Base-by-base conservation (phyloP, 2,888 invertebrate genomes). In the Cataglyphis cursor region DNA sequence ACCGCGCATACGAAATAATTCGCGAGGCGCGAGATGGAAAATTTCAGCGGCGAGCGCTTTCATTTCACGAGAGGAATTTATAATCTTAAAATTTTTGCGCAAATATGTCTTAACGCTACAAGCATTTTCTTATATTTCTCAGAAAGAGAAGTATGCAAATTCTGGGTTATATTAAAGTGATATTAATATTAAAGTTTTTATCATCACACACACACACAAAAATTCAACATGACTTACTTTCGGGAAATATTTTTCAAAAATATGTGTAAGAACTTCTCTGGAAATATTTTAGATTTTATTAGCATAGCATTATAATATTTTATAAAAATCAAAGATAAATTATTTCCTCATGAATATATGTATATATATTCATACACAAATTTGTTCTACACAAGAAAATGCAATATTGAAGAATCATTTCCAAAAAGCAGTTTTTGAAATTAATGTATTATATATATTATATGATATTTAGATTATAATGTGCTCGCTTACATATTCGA, bases 11-110 rank as follows among this genome's bases (percentile, higher is more conserved):
- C 64, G 72, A 59, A 80, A 80, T 80, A 80, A 80, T 80, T 80
- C 24, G 78, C 72, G 44, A 57, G 57, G 41, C 70, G n/a, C 59
- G 59, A 72, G 72, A 59, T 38, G 31, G 59, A 59, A 80, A 80
- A 80, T 80, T 72, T 61, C 44, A 44, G 78, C 21, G 59, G 72
- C 72, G 72, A 24, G 31, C 72, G 21, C 31, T 70, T 78, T 51
- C 72, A 44, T 78, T 78, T 72, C 72, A 59, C 59, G 72, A 72
- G 24, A 70, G 44, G 72, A 80, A 80, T 80, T 80, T 35, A 35
- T 59, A 80, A 80, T 72, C 72, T 80, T 21, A 18, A 61, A 59
- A 80, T 80, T 80, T 80, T 70, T 80, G 28, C 41, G 78, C 78
- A 72, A 80, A 72, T 59, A 72, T 44, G 38, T 72, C 59, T 61